Evolutionary conservation across 2,888 invertebrate species (phyloP), one percentile per base, ranked within the genome.

Genomic region (Tenthredo amoena): DNA sequence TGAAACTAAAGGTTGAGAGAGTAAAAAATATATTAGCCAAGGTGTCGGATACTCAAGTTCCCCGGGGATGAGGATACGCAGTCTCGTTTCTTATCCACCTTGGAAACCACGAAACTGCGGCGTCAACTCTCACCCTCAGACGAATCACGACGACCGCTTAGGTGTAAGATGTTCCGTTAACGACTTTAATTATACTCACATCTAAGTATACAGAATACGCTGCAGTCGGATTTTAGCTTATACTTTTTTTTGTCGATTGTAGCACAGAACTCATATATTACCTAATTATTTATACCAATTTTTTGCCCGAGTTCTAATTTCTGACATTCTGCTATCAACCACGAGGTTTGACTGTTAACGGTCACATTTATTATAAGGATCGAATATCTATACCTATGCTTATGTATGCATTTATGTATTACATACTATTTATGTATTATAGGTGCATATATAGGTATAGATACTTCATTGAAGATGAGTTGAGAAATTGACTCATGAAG

Each of bases 51-150:
- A 21, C 43, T n/a, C n/a, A 12, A 40, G 21, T 72, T 43, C 43
- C 40, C 72, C 21, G n/a, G 72, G 72, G 72, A 72, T n/a, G 43
- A 43, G 37, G 43, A n/a, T 37, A 21, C 10, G 21, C 5, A 4
- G 21, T 43, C 21, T 7, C 43, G 21, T 43, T 31, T 37, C 72
- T 37, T 37, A 72, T 68, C 68, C 26, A 72, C 21, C 40, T 72
- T 21, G 72, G 40, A 72, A 72, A 72, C 72, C 72, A 21, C 40
- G 40, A 40, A 72, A 72, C 40, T 40, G 40, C 72, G 72, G 72
- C n/a, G 72, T 40, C n/a, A 21, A 72, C 37, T 37, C 72, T 72
- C 40, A 72, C n/a, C 15, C 72, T 72, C 40, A 12, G n/a, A n/a
- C n/a, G 43, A 72, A 43, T 72, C 43, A 72, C 72, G 72, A 43